These are phyloP conservation scores for Philopotamus ludificatus DNA, from an alignment of 1,140 invertebrate genomes.

Conservation along the genomic window DNA sequence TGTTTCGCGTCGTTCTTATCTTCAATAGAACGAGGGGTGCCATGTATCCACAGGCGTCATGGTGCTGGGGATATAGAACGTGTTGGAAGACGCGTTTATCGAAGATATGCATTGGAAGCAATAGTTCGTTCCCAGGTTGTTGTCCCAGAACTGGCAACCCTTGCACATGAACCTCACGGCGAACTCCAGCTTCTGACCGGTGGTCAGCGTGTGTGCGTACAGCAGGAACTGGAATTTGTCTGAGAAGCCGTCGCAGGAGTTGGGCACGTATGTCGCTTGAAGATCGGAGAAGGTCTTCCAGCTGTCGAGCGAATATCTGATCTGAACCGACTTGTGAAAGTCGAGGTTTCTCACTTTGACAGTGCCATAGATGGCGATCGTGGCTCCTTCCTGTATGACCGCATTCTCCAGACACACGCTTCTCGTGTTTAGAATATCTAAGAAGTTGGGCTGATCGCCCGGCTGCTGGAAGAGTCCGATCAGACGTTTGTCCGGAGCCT, in stretches of 20 bases:
- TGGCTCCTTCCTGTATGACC: conserved; percentile 66
- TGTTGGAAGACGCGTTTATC: conserved; percentile 42
- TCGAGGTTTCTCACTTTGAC: conserved; percentile 87
- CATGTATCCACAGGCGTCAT: conserved; percentile 50
- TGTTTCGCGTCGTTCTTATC: too few species aligned
- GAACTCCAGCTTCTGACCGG: conserved; percentile 76
- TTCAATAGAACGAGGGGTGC: conserved; percentile 55
- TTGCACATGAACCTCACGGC: conserved; percentile 81
- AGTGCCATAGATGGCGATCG: conserved; percentile 78
- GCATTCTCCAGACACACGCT: conserved; percentile 85
- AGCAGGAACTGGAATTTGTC: conserved; percentile 83
- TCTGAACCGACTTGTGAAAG: conserved; percentile 86
- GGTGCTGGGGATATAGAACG: conserved; percentile 41
- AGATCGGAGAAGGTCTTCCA: conserved; percentile 85
- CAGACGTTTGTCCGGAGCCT: conserved; percentile 55
- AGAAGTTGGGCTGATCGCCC: conserved; percentile 69
- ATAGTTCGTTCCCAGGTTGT: conserved; percentile 82
- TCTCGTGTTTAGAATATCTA: conserved; percentile 70
- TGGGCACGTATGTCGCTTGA: conserved; percentile 77
- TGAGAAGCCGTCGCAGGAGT: conserved; percentile 90
- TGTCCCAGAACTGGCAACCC: conserved; percentile 88
- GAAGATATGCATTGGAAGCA: conserved; percentile 75
- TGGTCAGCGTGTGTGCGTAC: conserved; percentile 68
- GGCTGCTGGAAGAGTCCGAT: conserved; percentile 84
- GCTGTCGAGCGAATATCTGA: conserved; percentile 82